Percentiles rank a stretch among this genome's conserved stretches.
These are phyloP conservation scores for Sylvia atricapilla DNA, from an alignment of 2,113 vertebrate species.

Conservation along the genomic window DNA sequence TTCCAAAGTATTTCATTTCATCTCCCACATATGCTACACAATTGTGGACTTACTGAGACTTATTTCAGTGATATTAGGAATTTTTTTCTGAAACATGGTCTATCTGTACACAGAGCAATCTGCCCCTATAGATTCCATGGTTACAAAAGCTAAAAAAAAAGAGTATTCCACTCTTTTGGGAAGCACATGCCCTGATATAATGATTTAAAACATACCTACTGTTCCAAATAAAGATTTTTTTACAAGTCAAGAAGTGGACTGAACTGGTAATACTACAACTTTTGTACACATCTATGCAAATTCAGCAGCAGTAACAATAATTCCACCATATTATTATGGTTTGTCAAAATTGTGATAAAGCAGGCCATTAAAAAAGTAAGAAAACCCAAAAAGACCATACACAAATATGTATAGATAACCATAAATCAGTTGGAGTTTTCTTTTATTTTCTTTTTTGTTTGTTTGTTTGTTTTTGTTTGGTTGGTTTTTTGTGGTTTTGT, in stretches of 20 bases:
- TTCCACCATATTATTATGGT: neutral
- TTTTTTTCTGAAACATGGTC: neutral
- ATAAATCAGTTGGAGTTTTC: neutral
- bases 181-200: neutral
- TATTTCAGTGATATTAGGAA: neutral
- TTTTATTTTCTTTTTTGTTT: neutral
- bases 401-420: neutral
- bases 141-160: neutral
- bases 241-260: neutral
- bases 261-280: neutral
- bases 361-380: neutral
- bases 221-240: neutral
- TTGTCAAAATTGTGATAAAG: neutral
- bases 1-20: neutral
- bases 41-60: neutral
- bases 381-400: neutral
- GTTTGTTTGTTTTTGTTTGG: neutral
- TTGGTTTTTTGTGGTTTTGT: neutral
- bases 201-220: neutral
- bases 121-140: neutral
- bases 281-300: neutral
- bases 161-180: neutral
- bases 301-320: neutral
- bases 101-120: neutral
- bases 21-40: neutral